A percentile compares a stretch with the other conserved stretches of the same genome.
Evolutionary conservation across 2,113 vertebrate species (phyloP).

Genomic region (Galeopterus variegatus): DNA sequence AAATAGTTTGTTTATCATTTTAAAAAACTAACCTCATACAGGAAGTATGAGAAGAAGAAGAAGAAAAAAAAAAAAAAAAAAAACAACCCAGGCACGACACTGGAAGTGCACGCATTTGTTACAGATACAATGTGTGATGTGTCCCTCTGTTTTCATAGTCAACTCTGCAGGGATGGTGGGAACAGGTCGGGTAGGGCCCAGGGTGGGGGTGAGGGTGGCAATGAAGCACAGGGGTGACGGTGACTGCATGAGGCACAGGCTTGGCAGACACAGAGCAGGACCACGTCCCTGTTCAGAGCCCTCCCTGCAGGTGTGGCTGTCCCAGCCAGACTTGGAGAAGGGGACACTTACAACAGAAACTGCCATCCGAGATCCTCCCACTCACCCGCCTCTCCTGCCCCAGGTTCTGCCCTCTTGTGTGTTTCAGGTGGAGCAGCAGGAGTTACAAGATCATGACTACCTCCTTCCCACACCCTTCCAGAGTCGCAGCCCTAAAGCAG

Average conservation of each 20-base stretch:
- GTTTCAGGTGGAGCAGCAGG: slow-evolving; percentile 37
- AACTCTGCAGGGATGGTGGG: background rate
- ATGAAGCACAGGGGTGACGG: background rate
- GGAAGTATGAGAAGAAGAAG: slow-evolving; percentile 95
- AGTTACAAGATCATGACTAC: background rate
- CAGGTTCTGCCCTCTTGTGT: background rate
- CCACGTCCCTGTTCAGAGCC: background rate
- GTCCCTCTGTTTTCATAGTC: background rate
- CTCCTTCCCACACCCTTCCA: background rate
- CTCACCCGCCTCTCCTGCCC: background rate
- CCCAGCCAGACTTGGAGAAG: background rate
- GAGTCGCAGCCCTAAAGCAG: too few relatives aligned
- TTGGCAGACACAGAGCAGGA: background rate
- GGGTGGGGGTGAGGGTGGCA: background rate
- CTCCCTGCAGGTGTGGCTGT: background rate
- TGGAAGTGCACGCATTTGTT: slow-evolving; percentile 70
- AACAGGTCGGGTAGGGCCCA: background rate
- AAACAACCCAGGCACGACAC: background rate
- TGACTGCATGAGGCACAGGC: background rate
- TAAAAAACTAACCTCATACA: slow-evolving; percentile 94
- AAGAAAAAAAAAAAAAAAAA: background rate
- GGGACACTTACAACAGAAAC: slow-evolving; percentile 9
- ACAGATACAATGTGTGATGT: background rate
- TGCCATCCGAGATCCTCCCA: background rate
- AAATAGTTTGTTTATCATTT: slow-evolving; percentile 92